These are phyloP conservation scores for Drosophila santomea DNA, from an alignment of 1,140 invertebrate species.

Conservation along the genomic window DNA sequence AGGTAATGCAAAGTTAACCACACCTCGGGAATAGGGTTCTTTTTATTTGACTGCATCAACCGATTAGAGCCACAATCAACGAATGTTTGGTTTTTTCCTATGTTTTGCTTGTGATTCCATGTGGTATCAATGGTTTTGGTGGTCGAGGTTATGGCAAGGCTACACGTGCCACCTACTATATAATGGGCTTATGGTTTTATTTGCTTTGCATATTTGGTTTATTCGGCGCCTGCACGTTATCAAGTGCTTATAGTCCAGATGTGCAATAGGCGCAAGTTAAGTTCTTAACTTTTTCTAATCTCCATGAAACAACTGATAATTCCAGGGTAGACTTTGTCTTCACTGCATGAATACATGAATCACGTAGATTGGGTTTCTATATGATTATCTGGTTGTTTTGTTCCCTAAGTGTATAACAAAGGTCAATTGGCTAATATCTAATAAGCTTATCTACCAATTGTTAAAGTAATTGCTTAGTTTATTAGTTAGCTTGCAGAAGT, in stretches of 20 bases:
- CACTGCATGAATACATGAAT: slow-evolving; percentile 9
- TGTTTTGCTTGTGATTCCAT: slow-evolving; percentile 12
- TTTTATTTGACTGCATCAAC: slow-evolving; percentile 21
- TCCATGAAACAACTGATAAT: slow-evolving; percentile 23
- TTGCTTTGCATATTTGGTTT: slow-evolving; percentile 22
- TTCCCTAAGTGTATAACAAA: slow-evolving; percentile 8
- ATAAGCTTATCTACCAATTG: background rate
- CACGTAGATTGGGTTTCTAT: slow-evolving; percentile 6
- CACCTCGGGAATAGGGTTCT: background rate
- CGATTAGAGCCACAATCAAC: slow-evolving; percentile 56
- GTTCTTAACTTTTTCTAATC: slow-evolving; percentile 22
- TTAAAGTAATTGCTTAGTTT: too few species aligned
- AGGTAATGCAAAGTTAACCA: slow-evolving; percentile 6
- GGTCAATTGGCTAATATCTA: slow-evolving; percentile 7
- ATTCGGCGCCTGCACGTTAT: slow-evolving; percentile 19
- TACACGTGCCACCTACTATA: slow-evolving; percentile 48
- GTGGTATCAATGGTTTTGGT: slow-evolving; percentile 34
- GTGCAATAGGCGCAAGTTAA: slow-evolving; percentile 6
- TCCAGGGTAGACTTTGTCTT: slow-evolving; percentile 39
- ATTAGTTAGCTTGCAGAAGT: too few species aligned
- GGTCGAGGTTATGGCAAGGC: slow-evolving; percentile 48
- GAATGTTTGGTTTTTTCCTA: slow-evolving; percentile 35
- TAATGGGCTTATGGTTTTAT: slow-evolving; percentile 10
- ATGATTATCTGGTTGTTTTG: background rate
- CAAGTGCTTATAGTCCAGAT: slow-evolving; percentile 4